These are phyloP conservation scores for Cydia amplana DNA, from an alignment of 1,140 invertebrate species.

Conservation along the genomic window DNA sequence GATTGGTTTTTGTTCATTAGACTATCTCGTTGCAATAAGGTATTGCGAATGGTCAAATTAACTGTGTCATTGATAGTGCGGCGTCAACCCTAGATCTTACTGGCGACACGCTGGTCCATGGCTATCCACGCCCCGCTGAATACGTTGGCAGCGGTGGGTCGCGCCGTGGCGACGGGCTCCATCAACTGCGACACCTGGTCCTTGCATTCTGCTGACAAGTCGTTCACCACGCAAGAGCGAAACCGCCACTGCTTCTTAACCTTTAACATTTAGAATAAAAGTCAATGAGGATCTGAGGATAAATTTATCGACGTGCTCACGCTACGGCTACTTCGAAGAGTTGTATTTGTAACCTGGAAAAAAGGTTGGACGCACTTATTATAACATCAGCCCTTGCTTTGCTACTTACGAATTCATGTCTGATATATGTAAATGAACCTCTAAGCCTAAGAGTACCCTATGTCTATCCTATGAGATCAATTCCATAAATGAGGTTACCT, in stretches of 20 bases:
- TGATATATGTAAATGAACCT: too few species aligned
- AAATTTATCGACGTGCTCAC: neutral
- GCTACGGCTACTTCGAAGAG: neutral
- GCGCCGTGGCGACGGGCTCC: slow-evolving; percentile 83
- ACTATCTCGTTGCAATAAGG: too few species aligned
- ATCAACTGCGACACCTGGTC: slow-evolving; percentile 81
- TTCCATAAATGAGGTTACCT: slow-evolving; percentile 59
- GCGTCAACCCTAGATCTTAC: slow-evolving; percentile 41
- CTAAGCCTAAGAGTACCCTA: too few species aligned
- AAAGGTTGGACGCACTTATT: too few species aligned
- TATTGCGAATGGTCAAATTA: too few species aligned
- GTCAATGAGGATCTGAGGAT: neutral
- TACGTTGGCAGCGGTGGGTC: slow-evolving; percentile 81
- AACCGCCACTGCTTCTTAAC: slow-evolving; percentile 84
- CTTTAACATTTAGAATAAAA: slow-evolving; percentile 41
- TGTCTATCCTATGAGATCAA: too few species aligned
- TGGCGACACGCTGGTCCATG: slow-evolving; percentile 80
- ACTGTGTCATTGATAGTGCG: too few species aligned
- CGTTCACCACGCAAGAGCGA: slow-evolving; percentile 80
- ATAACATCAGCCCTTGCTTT: too few species aligned
- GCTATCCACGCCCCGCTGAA: slow-evolving; percentile 81
- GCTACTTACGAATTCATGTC: too few species aligned
- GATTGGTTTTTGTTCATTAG: too few species aligned
- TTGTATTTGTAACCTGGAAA: too few species aligned
- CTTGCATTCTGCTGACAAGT: slow-evolving; percentile 79